Conservation (phyloP, 2,888 invertebrate species). For the Galerucella nymphaeae region DNA sequence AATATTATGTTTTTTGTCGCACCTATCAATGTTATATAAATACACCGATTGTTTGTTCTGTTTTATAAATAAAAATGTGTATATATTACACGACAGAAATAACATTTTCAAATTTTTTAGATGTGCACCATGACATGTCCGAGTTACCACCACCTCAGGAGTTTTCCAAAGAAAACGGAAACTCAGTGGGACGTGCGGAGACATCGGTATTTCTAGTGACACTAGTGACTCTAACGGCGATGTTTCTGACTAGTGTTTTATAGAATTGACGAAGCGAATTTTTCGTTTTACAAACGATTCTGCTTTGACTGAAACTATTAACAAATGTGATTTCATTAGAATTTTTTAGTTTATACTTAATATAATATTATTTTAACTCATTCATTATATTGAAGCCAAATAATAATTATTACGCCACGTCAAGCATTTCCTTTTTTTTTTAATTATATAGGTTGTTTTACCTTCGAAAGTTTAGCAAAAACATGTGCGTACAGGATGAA, state of each 20-base stretch:
- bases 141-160: conserved; percentile 35
- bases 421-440: not conserved
- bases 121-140: conserved; percentile 41
- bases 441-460: no score
- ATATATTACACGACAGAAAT: not conserved
- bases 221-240: conserved; percentile 45
- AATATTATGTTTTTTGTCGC: conserved; percentile 27
- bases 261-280: conserved; percentile 44
- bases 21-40: conserved; percentile 24
- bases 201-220: conserved; percentile 40
- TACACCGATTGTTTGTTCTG: not conserved
- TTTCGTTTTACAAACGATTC: conserved; percentile 55
- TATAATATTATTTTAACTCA: conserved; percentile 10
- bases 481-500: not conserved
- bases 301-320: conserved; percentile 52
- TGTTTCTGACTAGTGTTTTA: conserved; percentile 45
- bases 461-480: not conserved
- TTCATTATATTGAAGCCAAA: conserved; percentile 12
- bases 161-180: conserved; percentile 29
- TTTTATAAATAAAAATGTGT: not conserved
- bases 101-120: conserved; percentile 34
- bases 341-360: conserved; percentile 27
- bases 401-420: not conserved
- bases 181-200: conserved; percentile 36
- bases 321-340: conserved; percentile 41